These are phyloP conservation scores for Diogma glabrata DNA, from an alignment of 2,888 invertebrate genomes.

Conservation along the genomic window DNA sequence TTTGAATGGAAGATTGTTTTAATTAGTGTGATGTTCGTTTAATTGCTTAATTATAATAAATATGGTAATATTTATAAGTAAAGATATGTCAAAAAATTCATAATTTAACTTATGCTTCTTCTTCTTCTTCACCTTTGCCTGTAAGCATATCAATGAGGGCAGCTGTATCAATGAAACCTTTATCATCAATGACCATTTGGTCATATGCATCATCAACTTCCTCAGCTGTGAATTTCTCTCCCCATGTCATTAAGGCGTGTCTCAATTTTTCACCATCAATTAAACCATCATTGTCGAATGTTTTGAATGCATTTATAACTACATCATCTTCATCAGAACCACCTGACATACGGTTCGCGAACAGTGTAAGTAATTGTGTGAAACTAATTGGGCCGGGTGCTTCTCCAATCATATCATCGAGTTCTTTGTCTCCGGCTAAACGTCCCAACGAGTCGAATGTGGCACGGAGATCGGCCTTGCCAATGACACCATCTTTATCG, in stretches of 20 bases:
- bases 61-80: too few relatives aligned
- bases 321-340: constrained; percentile 84
- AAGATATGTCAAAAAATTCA: constrained; percentile 17
- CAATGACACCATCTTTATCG: constrained; percentile 85
- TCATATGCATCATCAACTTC: constrained; percentile 89
- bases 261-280: constrained; percentile 83
- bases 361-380: constrained; percentile 84
- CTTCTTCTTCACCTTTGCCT: constrained; percentile 74
- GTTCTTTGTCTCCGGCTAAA: constrained; percentile 79
- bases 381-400: constrained; percentile 89
- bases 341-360: constrained; percentile 84
- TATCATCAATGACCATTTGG: constrained; percentile 85
- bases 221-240: constrained; percentile 80
- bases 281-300: constrained; percentile 79
- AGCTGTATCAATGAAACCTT: constrained; percentile 78
- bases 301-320: constrained; percentile 83
- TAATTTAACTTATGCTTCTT: constrained; percentile 38
- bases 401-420: constrained; percentile 80
- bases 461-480: constrained; percentile 81
- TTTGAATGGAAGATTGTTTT: too few relatives aligned
- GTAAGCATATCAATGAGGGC: constrained; percentile 81
- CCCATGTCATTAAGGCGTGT: constrained; percentile 85
- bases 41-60: too few relatives aligned
- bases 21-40: too few relatives aligned
- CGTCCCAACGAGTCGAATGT: constrained; percentile 88